Conservation (phyloP, 2,797 vertebrate species). For the Fratercula arctica region DNA sequence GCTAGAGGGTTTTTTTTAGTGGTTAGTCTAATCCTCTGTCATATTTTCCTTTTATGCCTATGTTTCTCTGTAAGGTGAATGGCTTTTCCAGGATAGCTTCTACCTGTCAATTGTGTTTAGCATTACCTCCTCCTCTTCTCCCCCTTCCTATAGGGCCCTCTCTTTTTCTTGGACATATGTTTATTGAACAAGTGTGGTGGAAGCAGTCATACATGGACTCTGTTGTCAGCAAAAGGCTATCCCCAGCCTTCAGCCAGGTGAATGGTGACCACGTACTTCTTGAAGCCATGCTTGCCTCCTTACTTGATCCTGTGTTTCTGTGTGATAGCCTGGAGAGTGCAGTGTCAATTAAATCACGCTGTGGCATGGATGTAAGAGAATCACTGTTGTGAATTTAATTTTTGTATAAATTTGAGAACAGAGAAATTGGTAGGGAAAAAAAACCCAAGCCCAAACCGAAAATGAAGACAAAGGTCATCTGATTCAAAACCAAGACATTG, state of each 20-base stretch:
- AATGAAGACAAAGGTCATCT: neutral
- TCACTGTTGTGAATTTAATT: neutral
- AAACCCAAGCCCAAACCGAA: accelerated
- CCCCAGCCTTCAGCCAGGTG: neutral
- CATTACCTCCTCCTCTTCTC: neutral
- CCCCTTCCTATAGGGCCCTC: neutral
- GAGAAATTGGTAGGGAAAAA: neutral
- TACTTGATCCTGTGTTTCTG: neutral
- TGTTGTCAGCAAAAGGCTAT: neutral
- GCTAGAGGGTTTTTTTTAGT: neutral
- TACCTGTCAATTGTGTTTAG: neutral
- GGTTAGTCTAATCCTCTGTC: neutral
- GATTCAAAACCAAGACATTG: neutral
- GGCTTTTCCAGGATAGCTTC: neutral
- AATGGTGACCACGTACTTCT: neutral
- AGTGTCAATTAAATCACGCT: neutral
- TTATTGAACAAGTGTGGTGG: neutral
- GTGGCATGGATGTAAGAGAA: neutral
- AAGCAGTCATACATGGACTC: neutral
- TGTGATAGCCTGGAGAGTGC: neutral
- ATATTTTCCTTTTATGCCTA: neutral
- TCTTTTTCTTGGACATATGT: neutral
- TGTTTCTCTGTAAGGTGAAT: neutral
- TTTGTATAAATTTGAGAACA: neutral
- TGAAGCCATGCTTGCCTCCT: neutral